These are phyloP conservation scores for Empidonax traillii DNA, from an alignment of 2,113 vertebrate species.

Conservation along the genomic window DNA sequence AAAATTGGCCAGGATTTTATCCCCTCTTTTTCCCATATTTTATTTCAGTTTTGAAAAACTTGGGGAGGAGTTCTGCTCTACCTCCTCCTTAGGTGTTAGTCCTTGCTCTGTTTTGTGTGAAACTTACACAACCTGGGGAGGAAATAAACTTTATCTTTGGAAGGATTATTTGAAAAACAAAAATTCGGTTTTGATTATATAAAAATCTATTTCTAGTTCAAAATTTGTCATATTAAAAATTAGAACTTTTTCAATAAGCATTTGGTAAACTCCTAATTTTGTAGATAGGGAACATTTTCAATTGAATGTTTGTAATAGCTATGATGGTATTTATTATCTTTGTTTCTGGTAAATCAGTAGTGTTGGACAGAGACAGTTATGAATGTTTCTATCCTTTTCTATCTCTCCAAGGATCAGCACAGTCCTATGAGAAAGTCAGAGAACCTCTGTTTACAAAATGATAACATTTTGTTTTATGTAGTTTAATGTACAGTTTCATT, in stretches of 20 bases:
- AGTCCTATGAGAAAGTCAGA: not conserved
- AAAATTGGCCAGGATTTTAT: not conserved
- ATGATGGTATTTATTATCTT: not conserved
- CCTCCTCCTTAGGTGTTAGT: not conserved
- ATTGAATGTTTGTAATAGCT: not conserved
- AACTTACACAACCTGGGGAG: not conserved
- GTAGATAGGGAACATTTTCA: not conserved
- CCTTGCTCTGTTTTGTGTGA: not conserved
- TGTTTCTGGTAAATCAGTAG: not conserved
- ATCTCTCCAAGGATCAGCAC: not conserved
- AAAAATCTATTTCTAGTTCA: not conserved
- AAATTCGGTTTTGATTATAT: not conserved
- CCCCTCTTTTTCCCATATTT: not conserved
- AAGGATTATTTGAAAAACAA: not conserved
- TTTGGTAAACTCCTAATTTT: not conserved
- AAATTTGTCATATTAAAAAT: not conserved
- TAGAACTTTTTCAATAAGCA: not conserved
- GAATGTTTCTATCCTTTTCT: not conserved
- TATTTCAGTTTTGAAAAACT: not conserved
- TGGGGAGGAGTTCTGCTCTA: not conserved
- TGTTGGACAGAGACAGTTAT: not conserved
- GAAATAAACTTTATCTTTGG: not conserved
- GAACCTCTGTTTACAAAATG: not conserved
- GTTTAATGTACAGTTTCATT: not conserved
- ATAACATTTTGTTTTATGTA: not conserved